Conservation (phyloP, 2,888 invertebrate species). For the Frankliniella intonsa region DNA sequence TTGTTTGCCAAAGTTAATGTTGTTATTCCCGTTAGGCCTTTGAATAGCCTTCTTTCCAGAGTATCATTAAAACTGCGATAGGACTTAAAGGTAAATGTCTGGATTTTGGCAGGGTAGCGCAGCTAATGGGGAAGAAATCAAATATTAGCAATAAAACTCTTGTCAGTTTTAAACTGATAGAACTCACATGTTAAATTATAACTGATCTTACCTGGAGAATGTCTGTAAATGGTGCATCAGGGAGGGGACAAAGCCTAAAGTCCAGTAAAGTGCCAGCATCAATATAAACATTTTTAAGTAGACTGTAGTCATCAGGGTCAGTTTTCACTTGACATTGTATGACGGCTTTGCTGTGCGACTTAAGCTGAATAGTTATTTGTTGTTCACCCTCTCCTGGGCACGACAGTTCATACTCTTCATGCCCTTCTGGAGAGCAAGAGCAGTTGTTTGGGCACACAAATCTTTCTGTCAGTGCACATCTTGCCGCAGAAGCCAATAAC, state of each 20-base stretch:
- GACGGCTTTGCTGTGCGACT: neutral
- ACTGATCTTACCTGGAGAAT: neutral
- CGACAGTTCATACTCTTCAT: neutral
- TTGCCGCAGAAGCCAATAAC: neutral
- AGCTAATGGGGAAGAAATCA: neutral
- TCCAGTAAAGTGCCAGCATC: neutral
- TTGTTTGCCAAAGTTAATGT: slow-evolving; percentile 58
- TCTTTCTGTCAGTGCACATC: neutral
- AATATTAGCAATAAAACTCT: neutral
- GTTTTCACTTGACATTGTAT: neutral
- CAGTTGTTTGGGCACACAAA: neutral
- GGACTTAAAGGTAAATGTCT: slow-evolving; percentile 53
- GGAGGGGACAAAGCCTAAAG: neutral
- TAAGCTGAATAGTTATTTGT: neutral
- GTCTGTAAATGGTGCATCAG: neutral
- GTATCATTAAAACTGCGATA: slow-evolving; percentile 52
- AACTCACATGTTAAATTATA: neutral
- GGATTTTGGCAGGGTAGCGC: slow-evolving; percentile 34
- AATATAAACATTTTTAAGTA: neutral
- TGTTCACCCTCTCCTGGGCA: neutral
- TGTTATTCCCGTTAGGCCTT: slow-evolving; percentile 52
- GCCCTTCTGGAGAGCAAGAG: neutral
- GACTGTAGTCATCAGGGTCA: neutral
- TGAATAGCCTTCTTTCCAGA: slow-evolving; percentile 56
- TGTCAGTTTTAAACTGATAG: neutral